Conservation (phyloP, 2,888 invertebrate species). For the Zeuzera pyrina region DNA sequence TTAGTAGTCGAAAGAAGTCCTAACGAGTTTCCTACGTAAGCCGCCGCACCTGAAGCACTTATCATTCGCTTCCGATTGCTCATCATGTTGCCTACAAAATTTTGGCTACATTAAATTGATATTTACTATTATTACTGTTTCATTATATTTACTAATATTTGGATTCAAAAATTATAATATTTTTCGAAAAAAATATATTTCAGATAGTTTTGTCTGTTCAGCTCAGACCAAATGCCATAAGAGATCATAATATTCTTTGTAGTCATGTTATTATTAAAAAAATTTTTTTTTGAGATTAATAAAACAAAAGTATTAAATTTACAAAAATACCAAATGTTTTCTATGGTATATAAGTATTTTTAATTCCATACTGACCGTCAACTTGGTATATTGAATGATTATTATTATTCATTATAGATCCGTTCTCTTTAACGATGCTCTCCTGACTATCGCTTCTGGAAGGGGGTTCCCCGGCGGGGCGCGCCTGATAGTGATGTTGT, state of each 20-base stretch:
- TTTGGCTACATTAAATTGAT: not conserved
- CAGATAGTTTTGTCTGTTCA: too few species aligned
- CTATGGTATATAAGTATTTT: not conserved
- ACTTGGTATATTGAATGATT: slow-evolving; percentile 58
- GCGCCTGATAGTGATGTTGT: slow-evolving; percentile 93
- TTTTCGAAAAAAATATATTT: too few species aligned
- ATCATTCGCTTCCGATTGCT: slow-evolving; percentile 54
- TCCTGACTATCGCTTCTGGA: slow-evolving; percentile 22
- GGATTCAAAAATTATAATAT: too few species aligned
- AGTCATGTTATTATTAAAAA: too few species aligned
- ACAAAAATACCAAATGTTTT: not conserved
- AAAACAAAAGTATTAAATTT: not conserved
- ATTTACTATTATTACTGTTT: too few species aligned
- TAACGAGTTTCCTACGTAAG: slow-evolving; percentile 22
- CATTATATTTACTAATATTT: too few species aligned
- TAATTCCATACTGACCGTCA: slow-evolving; percentile 38
- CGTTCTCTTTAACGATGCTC: slow-evolving; percentile 40
- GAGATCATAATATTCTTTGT: too few species aligned
- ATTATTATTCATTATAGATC: slow-evolving; percentile 30
- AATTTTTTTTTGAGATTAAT: not conserved
- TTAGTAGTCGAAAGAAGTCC: slow-evolving; percentile 51
- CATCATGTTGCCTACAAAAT: slow-evolving; percentile 45
- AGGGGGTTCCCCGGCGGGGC: slow-evolving; percentile 74
- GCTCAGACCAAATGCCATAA: too few species aligned
- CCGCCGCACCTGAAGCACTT: slow-evolving; percentile 45